Conservation (phyloP, 2,888 invertebrate species). For the Toxonevra muliebris region DNA sequence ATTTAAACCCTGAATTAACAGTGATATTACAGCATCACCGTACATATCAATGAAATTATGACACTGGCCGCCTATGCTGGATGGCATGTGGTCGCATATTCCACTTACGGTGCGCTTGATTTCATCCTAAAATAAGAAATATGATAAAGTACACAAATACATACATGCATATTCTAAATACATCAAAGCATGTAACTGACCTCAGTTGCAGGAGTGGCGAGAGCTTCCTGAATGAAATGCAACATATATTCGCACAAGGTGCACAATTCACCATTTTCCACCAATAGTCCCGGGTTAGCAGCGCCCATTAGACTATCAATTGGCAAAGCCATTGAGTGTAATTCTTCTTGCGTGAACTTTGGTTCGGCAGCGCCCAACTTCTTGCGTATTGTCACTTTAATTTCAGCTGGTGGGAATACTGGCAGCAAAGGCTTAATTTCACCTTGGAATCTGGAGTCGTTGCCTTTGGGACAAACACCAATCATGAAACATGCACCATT, state of each 20-base stretch:
- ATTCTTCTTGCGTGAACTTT: slow-evolving; percentile 55
- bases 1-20: slow-evolving; percentile 73
- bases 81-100: slow-evolving; percentile 76
- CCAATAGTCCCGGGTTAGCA: slow-evolving; percentile 53
- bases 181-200: slow-evolving; percentile 60
- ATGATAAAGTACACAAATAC: no score
- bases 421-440: slow-evolving; percentile 74
- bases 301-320: slow-evolving; percentile 66
- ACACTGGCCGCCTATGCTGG: slow-evolving; percentile 72
- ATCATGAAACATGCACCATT: slow-evolving; percentile 76
- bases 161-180: neutral
- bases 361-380: slow-evolving; percentile 58
- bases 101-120: slow-evolving; percentile 74
- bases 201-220: slow-evolving; percentile 75
- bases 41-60: slow-evolving; percentile 80
- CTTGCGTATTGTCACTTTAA: slow-evolving; percentile 55
- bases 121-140: slow-evolving; percentile 69
- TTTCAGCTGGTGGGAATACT: slow-evolving; percentile 64
- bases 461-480: slow-evolving; percentile 64
- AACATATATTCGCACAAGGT: slow-evolving; percentile 84
- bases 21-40: slow-evolving; percentile 80
- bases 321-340: slow-evolving; percentile 66
- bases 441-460: slow-evolving; percentile 31
- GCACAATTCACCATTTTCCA: slow-evolving; percentile 69
- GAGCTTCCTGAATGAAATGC: slow-evolving; percentile 78